A percentile compares a stretch with the other conserved stretches of the same genome.
Evolutionary conservation across 1,140 invertebrate genomes (phyloP).

Genomic region (Drosophila miranda): DNA sequence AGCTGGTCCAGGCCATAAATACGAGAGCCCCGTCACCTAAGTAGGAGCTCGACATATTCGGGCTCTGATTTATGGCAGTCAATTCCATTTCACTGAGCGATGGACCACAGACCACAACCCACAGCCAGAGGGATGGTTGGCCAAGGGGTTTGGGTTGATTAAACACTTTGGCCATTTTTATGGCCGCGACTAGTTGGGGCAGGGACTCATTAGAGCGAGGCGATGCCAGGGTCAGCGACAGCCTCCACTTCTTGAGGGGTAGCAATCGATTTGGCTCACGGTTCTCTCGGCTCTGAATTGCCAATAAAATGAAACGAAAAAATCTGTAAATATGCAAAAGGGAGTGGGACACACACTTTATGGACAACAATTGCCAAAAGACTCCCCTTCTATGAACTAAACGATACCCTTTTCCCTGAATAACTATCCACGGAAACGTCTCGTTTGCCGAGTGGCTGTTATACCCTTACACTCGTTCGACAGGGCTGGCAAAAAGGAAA

Average conservation of each 20-base stretch:
- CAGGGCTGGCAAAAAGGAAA: slow-evolving; percentile 7
- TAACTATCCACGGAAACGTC: neutral
- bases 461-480: too few relatives aligned
- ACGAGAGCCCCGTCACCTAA: neutral
- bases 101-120: slow-evolving; percentile 9
- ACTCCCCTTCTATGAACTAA: neutral
- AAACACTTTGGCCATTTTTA: slow-evolving; percentile 56
- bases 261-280: slow-evolving; percentile 12
- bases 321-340: slow-evolving; percentile 62
- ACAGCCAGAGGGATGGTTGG: neutral
- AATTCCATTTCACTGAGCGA: slow-evolving; percentile 62
- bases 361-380: slow-evolving; percentile 56
- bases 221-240: neutral
- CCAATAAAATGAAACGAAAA: slow-evolving; percentile 32
- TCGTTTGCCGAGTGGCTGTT: neutral
- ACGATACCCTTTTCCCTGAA: neutral
- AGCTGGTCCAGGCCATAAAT: slow-evolving; percentile 28
- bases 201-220: slow-evolving; percentile 13
- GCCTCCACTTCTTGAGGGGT: too few relatives aligned
- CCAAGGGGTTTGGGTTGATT: slow-evolving; percentile 47
- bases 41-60: slow-evolving; percentile 42
- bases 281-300: slow-evolving; percentile 9
- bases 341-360: neutral
- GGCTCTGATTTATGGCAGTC: slow-evolving; percentile 69
- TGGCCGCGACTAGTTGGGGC: slow-evolving; percentile 12